phyloP scores from a whole-genome alignment of 1,140 invertebrate genomes.

The Drosophila chauvacae region DNA sequence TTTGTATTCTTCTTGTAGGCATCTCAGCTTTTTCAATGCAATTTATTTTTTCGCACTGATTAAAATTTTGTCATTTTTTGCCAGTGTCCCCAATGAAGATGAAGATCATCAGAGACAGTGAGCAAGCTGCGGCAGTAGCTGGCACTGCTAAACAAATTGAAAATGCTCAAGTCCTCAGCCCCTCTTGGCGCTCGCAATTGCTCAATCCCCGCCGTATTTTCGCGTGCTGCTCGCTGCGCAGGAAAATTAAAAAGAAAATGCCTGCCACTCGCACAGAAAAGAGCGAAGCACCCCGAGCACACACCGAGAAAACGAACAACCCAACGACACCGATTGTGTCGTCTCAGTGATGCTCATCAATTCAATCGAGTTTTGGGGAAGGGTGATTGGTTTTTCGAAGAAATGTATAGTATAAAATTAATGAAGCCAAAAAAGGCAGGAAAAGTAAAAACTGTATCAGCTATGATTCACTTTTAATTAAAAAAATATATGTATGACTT shows the following conservation, averaged over 20 bases:
- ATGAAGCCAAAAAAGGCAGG: slow-evolving; percentile 8
- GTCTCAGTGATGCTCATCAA: slow-evolving; percentile 46
- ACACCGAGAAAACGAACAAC: slow-evolving; percentile 28
- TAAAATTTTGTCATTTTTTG: not conserved
- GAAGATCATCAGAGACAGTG: slow-evolving; percentile 44
- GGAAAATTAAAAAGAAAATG: slow-evolving; percentile 20
- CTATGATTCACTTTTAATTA: not conserved
- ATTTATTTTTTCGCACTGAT: not conserved
- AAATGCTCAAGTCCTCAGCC: slow-evolving; percentile 76
- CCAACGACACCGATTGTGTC: slow-evolving; percentile 17
- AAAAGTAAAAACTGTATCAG: not conserved
- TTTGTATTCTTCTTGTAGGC: not conserved
- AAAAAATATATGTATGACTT: not conserved
- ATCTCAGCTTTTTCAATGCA: not conserved
- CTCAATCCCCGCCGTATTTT: slow-evolving; percentile 73
- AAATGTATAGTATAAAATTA: slow-evolving; percentile 26
- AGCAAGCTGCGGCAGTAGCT: slow-evolving; percentile 19
- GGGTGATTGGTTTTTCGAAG: slow-evolving; percentile 9
- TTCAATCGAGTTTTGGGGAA: slow-evolving; percentile 1
- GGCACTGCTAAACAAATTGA: slow-evolving; percentile 73
- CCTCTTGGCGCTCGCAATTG: slow-evolving; percentile 77
- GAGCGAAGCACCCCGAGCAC: slow-evolving; percentile 22
- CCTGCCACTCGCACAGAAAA: slow-evolving; percentile 9
- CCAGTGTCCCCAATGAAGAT: slow-evolving; percentile 44
- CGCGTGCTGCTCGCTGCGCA: slow-evolving; percentile 57